Evolutionary conservation across 2,888 invertebrate species (phyloP), one percentile per base, ranked within the genome.

Genomic region (Epinotia ramella): DNA sequence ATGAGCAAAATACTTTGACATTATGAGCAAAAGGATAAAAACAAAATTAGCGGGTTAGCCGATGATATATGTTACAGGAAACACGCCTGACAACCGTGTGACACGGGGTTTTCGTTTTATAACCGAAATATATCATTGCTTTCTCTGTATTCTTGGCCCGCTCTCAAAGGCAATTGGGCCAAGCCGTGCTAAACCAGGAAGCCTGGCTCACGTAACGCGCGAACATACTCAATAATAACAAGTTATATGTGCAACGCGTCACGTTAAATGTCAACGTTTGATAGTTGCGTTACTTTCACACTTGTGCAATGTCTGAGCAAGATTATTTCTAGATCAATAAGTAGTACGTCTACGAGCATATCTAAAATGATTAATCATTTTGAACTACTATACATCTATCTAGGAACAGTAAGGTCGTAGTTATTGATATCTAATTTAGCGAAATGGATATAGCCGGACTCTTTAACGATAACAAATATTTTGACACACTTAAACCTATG

Each of bases 61-160:
- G 66, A 81, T 88, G 83, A 88, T 87, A 85, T 81, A 89, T 87
- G 79, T 80, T 82, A 79, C 86, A 86, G 87, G 88, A 89, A 90
- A 85, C 81, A 63, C 77, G 81, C 65, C 79, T 84, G 89, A 87
- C 89, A 89, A 80, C 81, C 84, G 81, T 80, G 81, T 81, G 84
- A 85, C 83, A 79, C 77, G 79, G 80, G 81, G 82, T 80, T 85
- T 86, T 84, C 81, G 82, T 88, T 86, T 88, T 84, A 87, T 86
- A 84, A 82, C 83, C 83, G 81, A 80, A 85, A 87, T 89, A 85
- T 84, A 86, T 87, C 82, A 83, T 78, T 80, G 87, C 91, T 92
- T 91, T 92, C 91, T 88, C 88, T 84, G 88, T 89, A 89, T 87
- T 89, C 86, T 91, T 93, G 92, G 92, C 91, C 83, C 84, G 82